phyloP scores from a whole-genome alignment of 2,888 invertebrate species.

The Melikaiella ostensackeni region DNA sequence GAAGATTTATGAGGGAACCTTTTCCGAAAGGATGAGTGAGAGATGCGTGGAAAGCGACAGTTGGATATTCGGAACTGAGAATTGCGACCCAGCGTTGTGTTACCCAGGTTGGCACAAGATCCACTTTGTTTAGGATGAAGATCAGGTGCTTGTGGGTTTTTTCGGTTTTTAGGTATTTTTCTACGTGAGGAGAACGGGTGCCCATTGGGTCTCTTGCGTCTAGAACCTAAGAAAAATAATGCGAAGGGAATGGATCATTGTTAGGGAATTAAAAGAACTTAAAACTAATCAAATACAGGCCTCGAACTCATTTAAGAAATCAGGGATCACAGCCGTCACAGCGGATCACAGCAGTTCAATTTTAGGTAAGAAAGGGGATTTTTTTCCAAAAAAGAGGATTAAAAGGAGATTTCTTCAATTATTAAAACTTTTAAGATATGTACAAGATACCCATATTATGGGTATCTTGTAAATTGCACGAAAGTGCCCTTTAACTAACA shows the following conservation, averaged over 20 bases:
- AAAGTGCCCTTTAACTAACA: too few species aligned
- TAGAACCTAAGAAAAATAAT: constrained; percentile 80
- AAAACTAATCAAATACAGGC: too few species aligned
- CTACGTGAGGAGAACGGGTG: constrained; percentile 94
- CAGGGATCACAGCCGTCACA: too few species aligned
- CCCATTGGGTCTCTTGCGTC: constrained; percentile 99
- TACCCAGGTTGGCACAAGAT: constrained; percentile 98
- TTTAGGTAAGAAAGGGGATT: too few species aligned
- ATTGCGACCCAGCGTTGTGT: constrained; percentile 98
- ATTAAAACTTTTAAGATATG: too few species aligned
- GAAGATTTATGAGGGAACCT: constrained; percentile 95
- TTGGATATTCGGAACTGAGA: constrained; percentile 96
- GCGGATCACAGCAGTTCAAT: too few species aligned
- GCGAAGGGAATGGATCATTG: too few species aligned
- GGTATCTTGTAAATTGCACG: too few species aligned
- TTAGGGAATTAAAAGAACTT: neutral
- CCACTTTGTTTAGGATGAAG: constrained; percentile 97
- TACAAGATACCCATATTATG: too few species aligned
- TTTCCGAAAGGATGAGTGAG: constrained; percentile 99
- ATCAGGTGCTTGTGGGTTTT: constrained; percentile 98
- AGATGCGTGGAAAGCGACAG: constrained; percentile 99
- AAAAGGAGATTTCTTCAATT: too few species aligned
- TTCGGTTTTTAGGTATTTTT: constrained; percentile 92
- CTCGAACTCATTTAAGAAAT: too few species aligned
- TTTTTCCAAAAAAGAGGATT: too few species aligned